phyloP scores from a whole-genome alignment of 2,113 vertebrate genomes.

The Empidonax traillii region DNA sequence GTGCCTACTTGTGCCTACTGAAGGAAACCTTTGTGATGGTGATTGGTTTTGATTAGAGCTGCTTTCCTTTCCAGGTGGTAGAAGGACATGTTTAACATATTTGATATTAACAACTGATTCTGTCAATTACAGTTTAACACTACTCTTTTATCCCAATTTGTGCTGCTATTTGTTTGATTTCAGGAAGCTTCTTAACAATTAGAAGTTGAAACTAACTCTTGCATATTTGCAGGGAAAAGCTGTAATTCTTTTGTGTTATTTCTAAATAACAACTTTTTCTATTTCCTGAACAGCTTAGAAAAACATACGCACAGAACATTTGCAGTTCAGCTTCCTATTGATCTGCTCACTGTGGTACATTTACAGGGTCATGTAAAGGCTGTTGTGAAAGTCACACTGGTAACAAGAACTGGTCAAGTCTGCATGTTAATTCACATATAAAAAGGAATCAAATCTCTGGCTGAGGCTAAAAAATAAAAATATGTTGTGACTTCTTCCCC shows the following conservation, averaged over 20 bases:
- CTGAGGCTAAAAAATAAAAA: not conserved
- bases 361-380: not conserved
- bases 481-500: not conserved
- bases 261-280: not conserved
- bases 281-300: not conserved
- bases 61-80: not conserved
- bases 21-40: not conserved
- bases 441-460: not conserved
- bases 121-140: not conserved
- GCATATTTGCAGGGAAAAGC: not conserved
- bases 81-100: not conserved
- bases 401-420: not conserved
- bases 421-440: not conserved
- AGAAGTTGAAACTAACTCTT: not conserved
- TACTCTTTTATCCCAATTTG: not conserved
- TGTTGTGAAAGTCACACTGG: not conserved
- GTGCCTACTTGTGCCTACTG: not conserved
- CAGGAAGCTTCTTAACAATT: not conserved
- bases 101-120: not conserved
- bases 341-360: not conserved
- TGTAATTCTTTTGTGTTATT: not conserved
- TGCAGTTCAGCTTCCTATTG: not conserved
- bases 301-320: not conserved
- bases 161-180: not conserved
- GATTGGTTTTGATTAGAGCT: not conserved